Evolutionary conservation across 2,888 invertebrate species (phyloP).

Genomic region (Dryobotodes eremita): DNA sequence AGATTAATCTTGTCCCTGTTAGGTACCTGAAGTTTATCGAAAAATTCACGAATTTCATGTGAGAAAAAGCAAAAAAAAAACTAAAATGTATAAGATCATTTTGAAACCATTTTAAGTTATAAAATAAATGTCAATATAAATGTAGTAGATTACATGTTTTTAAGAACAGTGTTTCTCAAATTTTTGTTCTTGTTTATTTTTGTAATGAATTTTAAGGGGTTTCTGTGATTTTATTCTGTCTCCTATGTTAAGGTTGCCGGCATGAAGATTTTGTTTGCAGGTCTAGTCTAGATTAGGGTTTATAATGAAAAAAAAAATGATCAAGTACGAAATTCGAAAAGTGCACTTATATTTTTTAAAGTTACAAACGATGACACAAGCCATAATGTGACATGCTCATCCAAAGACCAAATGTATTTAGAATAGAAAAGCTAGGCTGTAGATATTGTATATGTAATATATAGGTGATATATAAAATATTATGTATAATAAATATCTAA

Average conservation of each 20-base stretch:
- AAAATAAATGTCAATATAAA: conserved; percentile 69
- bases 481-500: conserved; percentile 74
- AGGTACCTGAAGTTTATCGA: conserved; percentile 87
- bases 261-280: conserved; percentile 79
- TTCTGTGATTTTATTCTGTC: conserved; percentile 84
- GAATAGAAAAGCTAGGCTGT: conserved; percentile 86
- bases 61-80: conserved; percentile 60
- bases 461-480: conserved; percentile 79
- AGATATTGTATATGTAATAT: conserved; percentile 83
- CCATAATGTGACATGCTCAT: conserved; percentile 90
- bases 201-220: conserved; percentile 76
- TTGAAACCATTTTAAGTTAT: conserved; percentile 67
- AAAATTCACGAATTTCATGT: conserved; percentile 71
- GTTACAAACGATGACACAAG: conserved; percentile 86
- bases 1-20: conserved; percentile 81
- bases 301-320: conserved; percentile 76
- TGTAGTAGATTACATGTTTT: conserved; percentile 67
- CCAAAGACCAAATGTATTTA: conserved; percentile 90
- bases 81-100: conserved; percentile 67
- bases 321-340: conserved; percentile 86
- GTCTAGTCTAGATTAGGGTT: conserved; percentile 88
- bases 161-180: conserved; percentile 90
- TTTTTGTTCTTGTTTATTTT: conserved; percentile 77
- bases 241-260: conserved; percentile 77
- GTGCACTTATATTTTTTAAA: conserved; percentile 90